These are phyloP conservation scores for Mythimna lalbum DNA, from an alignment of 2,888 invertebrate genomes.

Conservation along the genomic window DNA sequence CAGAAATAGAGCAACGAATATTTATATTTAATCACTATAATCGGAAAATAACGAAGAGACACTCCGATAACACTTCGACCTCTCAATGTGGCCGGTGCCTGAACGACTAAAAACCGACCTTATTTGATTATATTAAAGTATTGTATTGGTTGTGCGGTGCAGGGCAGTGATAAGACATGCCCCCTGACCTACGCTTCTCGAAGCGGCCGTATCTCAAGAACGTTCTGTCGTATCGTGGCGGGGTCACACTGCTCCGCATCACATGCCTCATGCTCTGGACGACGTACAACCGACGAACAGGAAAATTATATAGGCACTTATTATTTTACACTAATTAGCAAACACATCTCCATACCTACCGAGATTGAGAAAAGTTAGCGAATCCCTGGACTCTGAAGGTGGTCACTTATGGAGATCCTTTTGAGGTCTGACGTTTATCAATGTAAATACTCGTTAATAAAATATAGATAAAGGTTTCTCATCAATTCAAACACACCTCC, in stretches of 20 bases:
- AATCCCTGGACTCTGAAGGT: background rate
- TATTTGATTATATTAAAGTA: slow-evolving; percentile 28
- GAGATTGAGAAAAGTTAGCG: background rate
- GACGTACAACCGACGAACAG: slow-evolving; percentile 15
- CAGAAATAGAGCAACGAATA: slow-evolving; percentile 74
- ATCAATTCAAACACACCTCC: background rate
- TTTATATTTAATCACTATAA: slow-evolving; percentile 80
- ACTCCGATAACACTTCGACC: slow-evolving; percentile 76
- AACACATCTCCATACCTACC: slow-evolving; percentile 1
- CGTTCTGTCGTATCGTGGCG: slow-evolving; percentile 66
- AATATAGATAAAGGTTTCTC: background rate
- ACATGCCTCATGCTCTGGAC: slow-evolving; percentile 22
- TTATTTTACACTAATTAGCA: slow-evolving; percentile 22
- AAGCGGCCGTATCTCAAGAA: slow-evolving; percentile 71
- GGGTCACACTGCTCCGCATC: slow-evolving; percentile 55
- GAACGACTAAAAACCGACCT: slow-evolving; percentile 27
- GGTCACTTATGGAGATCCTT: background rate
- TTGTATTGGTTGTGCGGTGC: slow-evolving; percentile 27
- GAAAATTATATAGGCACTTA: slow-evolving; percentile 33
- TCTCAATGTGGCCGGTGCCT: slow-evolving; percentile 51
- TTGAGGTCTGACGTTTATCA: background rate
- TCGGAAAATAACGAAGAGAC: slow-evolving; percentile 84
- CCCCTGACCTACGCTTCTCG: slow-evolving; percentile 74
- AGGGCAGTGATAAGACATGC: slow-evolving; percentile 71
- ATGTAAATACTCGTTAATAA: no score